Evolutionary conservation across 2,888 invertebrate species (phyloP).

Genomic region (Pyrocoelia pectoralis): DNA sequence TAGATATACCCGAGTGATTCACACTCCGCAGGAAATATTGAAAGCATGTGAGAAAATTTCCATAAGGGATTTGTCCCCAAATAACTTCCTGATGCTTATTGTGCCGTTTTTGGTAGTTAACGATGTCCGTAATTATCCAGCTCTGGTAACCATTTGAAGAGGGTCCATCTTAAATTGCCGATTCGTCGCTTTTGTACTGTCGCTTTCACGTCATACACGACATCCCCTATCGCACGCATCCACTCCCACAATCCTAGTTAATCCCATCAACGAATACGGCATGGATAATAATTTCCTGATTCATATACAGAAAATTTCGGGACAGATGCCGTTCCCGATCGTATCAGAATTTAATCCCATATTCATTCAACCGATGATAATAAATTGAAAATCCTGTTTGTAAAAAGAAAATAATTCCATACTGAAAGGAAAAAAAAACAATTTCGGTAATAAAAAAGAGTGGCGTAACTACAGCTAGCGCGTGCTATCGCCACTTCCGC

Average conservation of each 20-base stretch:
- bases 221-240: constrained; percentile 37
- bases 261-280: constrained; percentile 33
- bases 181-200: constrained; percentile 30
- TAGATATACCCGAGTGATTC: constrained; percentile 33
- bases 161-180: constrained; percentile 35
- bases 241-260: constrained; percentile 37
- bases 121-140: constrained; percentile 35
- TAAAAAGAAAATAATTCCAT: constrained; percentile 6
- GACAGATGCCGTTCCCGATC: constrained; percentile 39
- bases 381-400: constrained; percentile 21
- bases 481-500: constrained; percentile 31
- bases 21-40: constrained; percentile 30
- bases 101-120: constrained; percentile 28
- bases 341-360: constrained; percentile 37
- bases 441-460: constrained; percentile 14
- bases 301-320: constrained; percentile 35
- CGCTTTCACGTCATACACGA: constrained; percentile 26
- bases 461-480: constrained; percentile 13
- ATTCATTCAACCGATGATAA: constrained; percentile 32
- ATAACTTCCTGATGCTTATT: constrained; percentile 33
- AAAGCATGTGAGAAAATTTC: constrained; percentile 35
- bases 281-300: constrained; percentile 40
- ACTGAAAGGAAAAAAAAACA: constrained; percentile 20
- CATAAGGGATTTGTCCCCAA: constrained; percentile 31
- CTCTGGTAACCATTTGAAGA: constrained; percentile 20